phyloP scores from a whole-genome alignment of 2,113 vertebrate species.

The Psittacara wagleri region DNA sequence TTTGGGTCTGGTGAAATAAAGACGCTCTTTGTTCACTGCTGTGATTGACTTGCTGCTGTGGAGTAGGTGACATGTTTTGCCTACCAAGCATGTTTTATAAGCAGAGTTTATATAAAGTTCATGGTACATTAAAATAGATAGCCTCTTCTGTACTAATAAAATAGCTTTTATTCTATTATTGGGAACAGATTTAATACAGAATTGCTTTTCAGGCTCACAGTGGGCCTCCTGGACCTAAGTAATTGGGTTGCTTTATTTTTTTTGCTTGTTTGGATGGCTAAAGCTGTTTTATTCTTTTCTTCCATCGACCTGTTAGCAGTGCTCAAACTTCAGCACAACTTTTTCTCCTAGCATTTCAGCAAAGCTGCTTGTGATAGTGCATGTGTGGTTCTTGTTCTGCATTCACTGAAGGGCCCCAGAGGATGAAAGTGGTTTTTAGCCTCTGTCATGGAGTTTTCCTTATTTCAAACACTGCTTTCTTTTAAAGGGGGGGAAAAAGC shows the following conservation, averaged over 20 bases:
- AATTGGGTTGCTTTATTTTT: neutral
- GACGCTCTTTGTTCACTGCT: slow-evolving; percentile 30
- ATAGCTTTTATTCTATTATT: slow-evolving; percentile 37
- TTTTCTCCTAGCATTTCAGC: neutral
- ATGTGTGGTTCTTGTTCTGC: neutral
- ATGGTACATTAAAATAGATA: slow-evolving; percentile 51
- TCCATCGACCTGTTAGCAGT: neutral
- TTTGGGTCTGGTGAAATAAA: slow-evolving; percentile 43
- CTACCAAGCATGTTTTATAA: slow-evolving; percentile 59
- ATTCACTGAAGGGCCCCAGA: neutral
- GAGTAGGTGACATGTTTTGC: slow-evolving; percentile 58
- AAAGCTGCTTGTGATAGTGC: fast-evolving
- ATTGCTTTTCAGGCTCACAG: neutral
- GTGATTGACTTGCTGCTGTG: slow-evolving; percentile 31
- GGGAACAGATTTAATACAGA: neutral
- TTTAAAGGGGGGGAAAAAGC: neutral
- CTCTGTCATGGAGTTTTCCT: neutral
- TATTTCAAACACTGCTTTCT: neutral
- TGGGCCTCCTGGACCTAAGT: slow-evolving; percentile 20
- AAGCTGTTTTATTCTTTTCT: neutral
- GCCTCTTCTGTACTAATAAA: slow-evolving; percentile 35
- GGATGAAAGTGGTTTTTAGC: neutral
- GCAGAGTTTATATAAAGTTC: slow-evolving; percentile 52
- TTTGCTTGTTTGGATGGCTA: neutral
- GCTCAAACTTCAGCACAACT: neutral